These are phyloP conservation scores for Syrrhaptes paradoxus DNA, from an alignment of 2,113 vertebrate genomes.

Conservation along the genomic window DNA sequence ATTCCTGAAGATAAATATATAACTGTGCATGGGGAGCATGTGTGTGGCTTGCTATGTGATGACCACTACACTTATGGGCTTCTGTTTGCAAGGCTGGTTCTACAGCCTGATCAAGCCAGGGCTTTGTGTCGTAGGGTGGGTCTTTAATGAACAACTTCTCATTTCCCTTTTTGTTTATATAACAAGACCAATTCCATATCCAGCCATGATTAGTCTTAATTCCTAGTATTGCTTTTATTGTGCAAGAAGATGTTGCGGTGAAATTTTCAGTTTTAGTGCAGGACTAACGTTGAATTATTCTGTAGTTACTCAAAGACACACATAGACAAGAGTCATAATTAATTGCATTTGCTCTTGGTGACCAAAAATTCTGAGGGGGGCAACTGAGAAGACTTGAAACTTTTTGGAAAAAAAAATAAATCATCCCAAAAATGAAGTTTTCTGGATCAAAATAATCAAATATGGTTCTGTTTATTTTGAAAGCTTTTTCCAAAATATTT, in stretches of 20 bases:
- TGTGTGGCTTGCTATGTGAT: accelerated
- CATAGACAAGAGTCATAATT: not conserved
- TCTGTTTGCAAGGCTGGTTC: not conserved
- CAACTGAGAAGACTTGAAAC: not conserved
- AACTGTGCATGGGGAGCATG: not conserved
- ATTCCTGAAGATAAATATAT: not conserved
- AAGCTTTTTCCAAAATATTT: not conserved
- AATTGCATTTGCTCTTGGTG: not conserved
- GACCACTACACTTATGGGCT: not conserved
- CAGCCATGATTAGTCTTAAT: not conserved
- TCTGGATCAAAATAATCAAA: not conserved
- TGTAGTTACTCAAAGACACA: not conserved
- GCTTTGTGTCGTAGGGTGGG: not conserved
- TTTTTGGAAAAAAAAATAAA: not conserved
- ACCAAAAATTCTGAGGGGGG: not conserved
- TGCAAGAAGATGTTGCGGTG: not conserved
- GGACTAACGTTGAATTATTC: not conserved
- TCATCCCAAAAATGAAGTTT: not conserved
- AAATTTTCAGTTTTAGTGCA: not conserved
- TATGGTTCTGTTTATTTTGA: not conserved
- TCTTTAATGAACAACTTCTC: not conserved
- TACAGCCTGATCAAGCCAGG: not conserved
- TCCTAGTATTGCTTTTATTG: not conserved
- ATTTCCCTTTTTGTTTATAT: not conserved
- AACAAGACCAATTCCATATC: not conserved